Evolutionary conservation across 2,113 vertebrate species (phyloP).

Genomic region (Actenoides hombroni): DNA sequence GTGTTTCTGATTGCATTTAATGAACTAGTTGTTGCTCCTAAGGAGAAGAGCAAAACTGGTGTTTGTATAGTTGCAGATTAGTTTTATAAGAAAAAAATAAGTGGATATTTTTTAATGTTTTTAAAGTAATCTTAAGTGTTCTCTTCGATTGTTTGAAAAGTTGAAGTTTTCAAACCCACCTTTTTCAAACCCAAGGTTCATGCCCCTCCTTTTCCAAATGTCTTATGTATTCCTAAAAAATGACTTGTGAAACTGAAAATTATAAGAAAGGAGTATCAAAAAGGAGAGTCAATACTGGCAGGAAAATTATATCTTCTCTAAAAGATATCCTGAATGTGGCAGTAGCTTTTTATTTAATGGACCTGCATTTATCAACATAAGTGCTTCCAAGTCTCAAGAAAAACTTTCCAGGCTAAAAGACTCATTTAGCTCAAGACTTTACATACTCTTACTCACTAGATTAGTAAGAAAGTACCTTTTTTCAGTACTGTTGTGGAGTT

Average conservation of each 20-base stretch:
- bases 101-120: background rate
- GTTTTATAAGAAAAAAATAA: background rate
- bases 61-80: background rate
- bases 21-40: background rate
- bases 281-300: background rate
- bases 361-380: background rate
- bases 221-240: background rate
- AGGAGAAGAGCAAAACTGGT: background rate
- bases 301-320: background rate
- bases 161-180: background rate
- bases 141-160: background rate
- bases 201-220: background rate
- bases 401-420: background rate
- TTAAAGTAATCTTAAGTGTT: background rate
- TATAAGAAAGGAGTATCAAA: background rate
- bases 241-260: background rate
- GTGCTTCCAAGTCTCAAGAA: background rate
- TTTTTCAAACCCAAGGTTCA: background rate
- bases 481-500: background rate
- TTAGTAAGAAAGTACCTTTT: background rate
- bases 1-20: background rate
- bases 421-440: slow-evolving; percentile 11
- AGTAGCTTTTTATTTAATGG: background rate
- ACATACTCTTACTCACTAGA: background rate
- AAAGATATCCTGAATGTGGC: background rate